Evolutionary conservation across 2,113 vertebrate genomes (phyloP), one percentile per base, ranked within the genome.

Genomic region (Zosterops borbonicus): DNA sequence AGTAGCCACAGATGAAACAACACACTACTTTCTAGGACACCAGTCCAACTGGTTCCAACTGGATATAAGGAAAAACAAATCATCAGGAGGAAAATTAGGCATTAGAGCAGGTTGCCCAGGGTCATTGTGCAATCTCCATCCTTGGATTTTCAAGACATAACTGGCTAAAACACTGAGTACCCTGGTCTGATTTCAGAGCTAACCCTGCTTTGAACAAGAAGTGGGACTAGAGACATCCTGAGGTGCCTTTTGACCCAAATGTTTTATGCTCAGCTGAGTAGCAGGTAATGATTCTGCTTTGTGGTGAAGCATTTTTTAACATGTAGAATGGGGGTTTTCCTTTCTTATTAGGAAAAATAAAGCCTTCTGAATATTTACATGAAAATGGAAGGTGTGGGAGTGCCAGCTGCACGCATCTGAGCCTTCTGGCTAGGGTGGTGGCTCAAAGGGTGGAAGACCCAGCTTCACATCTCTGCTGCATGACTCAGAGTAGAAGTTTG

Each of bases 351-450:
- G 50, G 37, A 89, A 92, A 89, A 92, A 80, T 12, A 21, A 86
- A 81, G 35, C 33, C 39, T 84, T 91, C 64, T 67, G 56, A 70
- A 59, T 44, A 89, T 91, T 94, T 87, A 49, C 68, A 68, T 87
- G 64, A 84, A 83, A 94, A 89, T 68, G 29, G 83, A 87, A 81
- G 42, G 27, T 64, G 83, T 68, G 63, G 69, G 83, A 94, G 39
- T 60, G 68, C n/a, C 64, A 89, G 86, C 52, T 78, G 68, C 68
- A 71, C 8, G 7, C 79, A 47, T 12, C 33, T 82, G 60, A 90
- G 91, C 80, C 92, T 89, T 75, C 64, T 84, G 89, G 94, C 86
- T 70, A 77, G 68, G 64, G 77, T 33, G 60, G 83, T 71, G 83
- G 60, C 65, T 92, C 20, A 3, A 75, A 70, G 81, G 69, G 41